Percentiles rank a stretch among this genome's conserved stretches.
These are phyloP conservation scores for Bos indicus DNA, from an alignment of 2,113 vertebrate species.

Conservation along the genomic window DNA sequence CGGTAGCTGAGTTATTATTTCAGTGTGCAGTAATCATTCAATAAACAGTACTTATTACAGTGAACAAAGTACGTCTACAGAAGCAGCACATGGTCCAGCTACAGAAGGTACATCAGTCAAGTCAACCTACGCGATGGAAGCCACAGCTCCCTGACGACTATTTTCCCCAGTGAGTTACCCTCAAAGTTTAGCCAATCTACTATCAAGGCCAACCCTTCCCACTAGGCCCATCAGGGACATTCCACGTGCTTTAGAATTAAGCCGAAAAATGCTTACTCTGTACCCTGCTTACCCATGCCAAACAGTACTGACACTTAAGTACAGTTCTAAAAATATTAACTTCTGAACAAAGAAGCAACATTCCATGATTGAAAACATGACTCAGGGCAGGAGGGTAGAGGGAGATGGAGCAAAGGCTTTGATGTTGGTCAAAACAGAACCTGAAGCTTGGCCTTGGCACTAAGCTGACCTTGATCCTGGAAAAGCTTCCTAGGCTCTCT, in stretches of 20 bases:
- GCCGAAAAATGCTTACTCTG: not conserved
- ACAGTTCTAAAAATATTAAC: not conserved
- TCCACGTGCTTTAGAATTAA: not conserved
- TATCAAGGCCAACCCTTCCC: not conserved
- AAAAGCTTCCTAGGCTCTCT: not conserved
- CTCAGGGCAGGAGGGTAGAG: not conserved
- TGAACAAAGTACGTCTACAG: too few species aligned
- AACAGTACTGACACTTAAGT: not conserved
- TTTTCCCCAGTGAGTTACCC: not conserved
- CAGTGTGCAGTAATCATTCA: accelerated
- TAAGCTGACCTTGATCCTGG: accelerated
- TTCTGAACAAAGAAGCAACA: not conserved
- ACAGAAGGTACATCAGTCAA: not conserved
- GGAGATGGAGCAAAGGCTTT: not conserved
- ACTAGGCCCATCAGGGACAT: not conserved
- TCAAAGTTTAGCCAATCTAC: not conserved
- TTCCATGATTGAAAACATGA: not conserved
- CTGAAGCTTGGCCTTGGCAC: not conserved
- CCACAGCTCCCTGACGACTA: not conserved
- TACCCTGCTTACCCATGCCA: not conserved
- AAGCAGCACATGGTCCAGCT: not conserved
- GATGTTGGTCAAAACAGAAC: not conserved
- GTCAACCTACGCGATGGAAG: not conserved
- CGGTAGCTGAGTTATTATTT: not conserved
- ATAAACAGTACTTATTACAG: not conserved